Base-by-base conservation (phyloP, 53 echinoderm and acorn worm genomes). In the Mesocentrotus franciscanus region DNA sequence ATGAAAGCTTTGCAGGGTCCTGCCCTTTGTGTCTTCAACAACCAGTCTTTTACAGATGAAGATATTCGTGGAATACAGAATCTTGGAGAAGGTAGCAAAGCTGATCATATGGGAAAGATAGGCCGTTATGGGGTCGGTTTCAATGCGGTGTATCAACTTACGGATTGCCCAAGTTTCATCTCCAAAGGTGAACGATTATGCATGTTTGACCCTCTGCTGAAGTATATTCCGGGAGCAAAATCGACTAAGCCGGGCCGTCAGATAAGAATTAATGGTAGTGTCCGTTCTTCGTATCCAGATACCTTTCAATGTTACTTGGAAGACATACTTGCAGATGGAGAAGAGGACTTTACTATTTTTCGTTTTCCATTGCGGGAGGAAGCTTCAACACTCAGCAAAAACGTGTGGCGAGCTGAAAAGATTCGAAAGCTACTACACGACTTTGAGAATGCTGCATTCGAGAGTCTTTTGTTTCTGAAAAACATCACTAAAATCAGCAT, bases 71-170 rank as follows among this genome's bases (percentile, higher is more conserved):
- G 99, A 8, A 99, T 99, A 16, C 99, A 99, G 90, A 95, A 96
- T 61, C 96, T 99, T 72, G 99, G 99, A 30, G 95, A 96, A 56
- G 99, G 99, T 0, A 96, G 97, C 84, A 99, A 99, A 90, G 56
- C 91, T 56, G 72, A 64, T 18, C 92, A 97, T 55, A 95, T 91
- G 35, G 92, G 85, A 76, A 97, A 97, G 79, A 97, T 97, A 58
- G 99, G 99, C 2, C 97, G 97, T 9, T 99, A 97, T 96, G 99
- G 99, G 9, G 98, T 99, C 9, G 99, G 99, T 1, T 99, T 99
- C 92, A 99, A 99, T 94, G 81, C 98, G n/a, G 96, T 97, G 3
- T 99, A 99, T 66, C 99, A 99, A 57, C 95, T 99, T 34, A 99
- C 99, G 24, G 99, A 99, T 95, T 98, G 98, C 70, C 99, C 99